Base-by-base conservation (phyloP, 2,113 vertebrate genomes). In the Plestiodon gilberti region DNA sequence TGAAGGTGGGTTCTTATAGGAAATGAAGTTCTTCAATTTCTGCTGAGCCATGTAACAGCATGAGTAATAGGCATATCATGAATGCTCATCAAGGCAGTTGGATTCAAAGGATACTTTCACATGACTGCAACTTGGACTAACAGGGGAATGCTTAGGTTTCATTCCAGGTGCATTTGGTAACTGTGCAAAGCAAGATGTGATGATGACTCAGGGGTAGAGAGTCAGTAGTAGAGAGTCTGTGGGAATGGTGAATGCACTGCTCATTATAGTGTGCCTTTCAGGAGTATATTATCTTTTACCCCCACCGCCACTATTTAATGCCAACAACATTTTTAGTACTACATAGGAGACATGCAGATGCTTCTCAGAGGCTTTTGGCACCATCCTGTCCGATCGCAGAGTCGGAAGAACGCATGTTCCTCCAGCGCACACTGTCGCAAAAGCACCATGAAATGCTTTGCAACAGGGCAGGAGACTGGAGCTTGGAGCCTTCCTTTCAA, bases 31-130 rank as follows among this genome's bases (percentile, higher is more conserved):
- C 0, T 64, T 75, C 59, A 77, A 14, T 43, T 74, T 91, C 15
- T 78, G 15, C 11, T 85, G 74, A 83, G 1, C 1, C 1, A 0
- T 75, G 5, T 43, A 81, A 70, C 67, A 81, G 65, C 43, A 48
- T 55, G 25, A 89, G 11, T 70, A 78, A 22, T 48, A 28, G 79
- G 22, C 1, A 0, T 62, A 1, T 38, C 61, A 64, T 3, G 69
- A 85, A 90, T 67, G 8, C 3, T 77, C 67, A 89, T 55, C 62
- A 84, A 88, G 83, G 86, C 78, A 74, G 3, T 61, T 74, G 67
- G 30, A 15, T 43, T 13, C 77, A 71, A 71, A 59, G 65, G 65
- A 69, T 10, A 79, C 28, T 78, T 86, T 86, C 65, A 79, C 65
- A 71, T 82, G 65, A 82, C 52, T 57, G 67, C 67, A 86, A 71